Base-by-base conservation (phyloP, 2,797 vertebrate genomes). In the Helarctos malayanus region DNA sequence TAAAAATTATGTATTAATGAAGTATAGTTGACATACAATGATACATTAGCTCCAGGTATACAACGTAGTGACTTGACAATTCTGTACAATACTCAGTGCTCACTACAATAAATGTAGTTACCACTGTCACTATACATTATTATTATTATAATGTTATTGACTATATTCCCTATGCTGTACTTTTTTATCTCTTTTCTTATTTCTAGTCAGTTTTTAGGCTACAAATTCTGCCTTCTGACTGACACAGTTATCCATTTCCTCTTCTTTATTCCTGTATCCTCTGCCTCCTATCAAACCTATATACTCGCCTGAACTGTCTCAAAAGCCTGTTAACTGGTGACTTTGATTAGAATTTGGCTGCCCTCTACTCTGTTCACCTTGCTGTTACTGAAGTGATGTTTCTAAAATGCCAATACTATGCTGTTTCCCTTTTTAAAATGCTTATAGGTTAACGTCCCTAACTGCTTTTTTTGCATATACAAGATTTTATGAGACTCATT, bases 371-470 rank as follows among this genome's bases (percentile, higher is more conserved):
- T 93, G 1, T 76, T 95, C 18, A 69, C 87, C 4, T 88, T 78
- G 59, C 21, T 96, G 15, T 86, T 97, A 76, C 52, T 23, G 21
- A 35, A 71, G 32, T 91, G 41, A 41, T 92, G 27, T 82, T 96
- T 93, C 75, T 96, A 61, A 80, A 56, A 73, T 96, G 78, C 12
- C 59, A 92, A 1, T 52, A 81, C 82, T 92, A 12, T 79, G 6
- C 84, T 35, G 91, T 61, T 95, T 82, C 52, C 45, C 16, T 87
- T 86, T 90, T 87, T 89, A 69, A 78, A 78, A 54, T 92, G 84
- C 23, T 88, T 45, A 47, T 54, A 52, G 16, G 61, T 85, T 63
- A 41, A 89, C 21, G 29, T 79, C 7, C 27, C 57, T 19, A 73
- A 45, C 38, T 94, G 29, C 79, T 95, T 0, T 59, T 93, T 93